Base-by-base conservation (phyloP, 35 echinoderm and acorn worm genomes). In the Eucidaris tribuloides region DNA sequence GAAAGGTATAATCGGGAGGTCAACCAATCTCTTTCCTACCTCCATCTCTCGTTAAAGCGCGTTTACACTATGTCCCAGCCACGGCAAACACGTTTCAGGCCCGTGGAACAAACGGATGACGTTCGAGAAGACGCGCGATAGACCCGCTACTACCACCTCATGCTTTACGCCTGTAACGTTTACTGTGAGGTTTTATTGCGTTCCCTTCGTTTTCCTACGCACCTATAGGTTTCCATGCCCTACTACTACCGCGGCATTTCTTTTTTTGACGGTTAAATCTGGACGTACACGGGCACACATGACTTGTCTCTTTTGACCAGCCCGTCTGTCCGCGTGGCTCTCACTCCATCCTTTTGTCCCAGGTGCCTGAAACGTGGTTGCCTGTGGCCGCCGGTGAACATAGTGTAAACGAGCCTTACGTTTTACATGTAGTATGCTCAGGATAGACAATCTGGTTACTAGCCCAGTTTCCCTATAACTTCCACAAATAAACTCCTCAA, bases 281-380 rank as follows among this genome's bases (percentile, higher is more conserved):
- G n/a, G n/a, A n/a, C 80, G 40, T 49, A 83, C 1, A 36, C n/a
- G 22, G 49, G 64, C 1, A 83, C 80, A 4, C 52, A 90, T 20
- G 46, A 42, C 15, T 90, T 83, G 20, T 79, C 80, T 11, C 84
- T 77, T 28, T 4, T 62, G 60, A 81, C 70, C 0, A 37, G 83
- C 48, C 78, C 14, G 83, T 83, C 52, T 79, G 88, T 19, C 57
- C 80, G 48, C 48, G 52, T 19, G 44, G 80, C 54, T 58, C 25
- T 3, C 54, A 18, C 25, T 6, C 19, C 6, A 20, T 3, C 5
- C 6, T 6, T 1, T n/a, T n/a, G n/a, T n/a, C n/a, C n/a, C n/a
- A n/a, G n/a, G n/a, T n/a, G n/a, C n/a, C n/a, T n/a, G n/a, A n/a
- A n/a, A n/a, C n/a, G n/a, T n/a, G n/a, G n/a, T n/a, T n/a, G n/a